phyloP scores from a whole-genome alignment of 2,888 invertebrate genomes.

The Spatulosminthurus flaviceps region DNA sequence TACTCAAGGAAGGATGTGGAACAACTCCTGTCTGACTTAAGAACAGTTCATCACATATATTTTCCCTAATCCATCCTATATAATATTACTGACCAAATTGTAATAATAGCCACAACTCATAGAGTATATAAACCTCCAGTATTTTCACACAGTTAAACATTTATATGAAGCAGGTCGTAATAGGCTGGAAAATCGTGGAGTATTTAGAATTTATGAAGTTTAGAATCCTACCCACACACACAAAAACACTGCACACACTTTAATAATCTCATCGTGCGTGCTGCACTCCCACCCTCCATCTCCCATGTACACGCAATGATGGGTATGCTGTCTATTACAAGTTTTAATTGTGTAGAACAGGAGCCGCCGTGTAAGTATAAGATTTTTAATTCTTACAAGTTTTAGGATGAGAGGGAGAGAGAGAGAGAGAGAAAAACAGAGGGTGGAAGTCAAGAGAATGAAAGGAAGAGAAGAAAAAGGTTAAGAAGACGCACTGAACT shows the following conservation, averaged over 20 bases:
- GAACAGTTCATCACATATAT: background rate
- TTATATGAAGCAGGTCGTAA: too few species aligned
- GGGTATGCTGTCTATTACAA: background rate
- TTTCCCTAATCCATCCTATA: too few species aligned
- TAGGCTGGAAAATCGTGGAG: too few species aligned
- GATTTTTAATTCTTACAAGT: conserved; percentile 1
- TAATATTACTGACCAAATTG: conserved; percentile 43
- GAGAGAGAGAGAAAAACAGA: conserved; percentile 19
- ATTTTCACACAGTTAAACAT: too few species aligned
- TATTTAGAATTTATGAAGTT: too few species aligned
- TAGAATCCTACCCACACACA: too few species aligned
- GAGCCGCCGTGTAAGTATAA: background rate
- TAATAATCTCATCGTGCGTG: conserved; percentile 21
- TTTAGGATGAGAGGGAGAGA: too few species aligned
- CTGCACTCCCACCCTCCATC: background rate
- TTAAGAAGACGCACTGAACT: conserved; percentile 52
- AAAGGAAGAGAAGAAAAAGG: conserved; percentile 44
- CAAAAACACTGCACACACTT: too few species aligned
- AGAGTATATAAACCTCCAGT: too few species aligned
- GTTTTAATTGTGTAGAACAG: conserved; percentile 18
- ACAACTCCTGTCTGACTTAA: background rate
- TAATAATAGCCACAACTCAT: conserved; percentile 11
- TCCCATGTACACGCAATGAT: conserved; percentile 4
- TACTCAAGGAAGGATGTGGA: conserved; percentile 29
- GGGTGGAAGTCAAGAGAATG: conserved; percentile 28